Evolutionary conservation across 1,140 invertebrate species (phyloP).

Genomic region (Lanistes nyassanus): DNA sequence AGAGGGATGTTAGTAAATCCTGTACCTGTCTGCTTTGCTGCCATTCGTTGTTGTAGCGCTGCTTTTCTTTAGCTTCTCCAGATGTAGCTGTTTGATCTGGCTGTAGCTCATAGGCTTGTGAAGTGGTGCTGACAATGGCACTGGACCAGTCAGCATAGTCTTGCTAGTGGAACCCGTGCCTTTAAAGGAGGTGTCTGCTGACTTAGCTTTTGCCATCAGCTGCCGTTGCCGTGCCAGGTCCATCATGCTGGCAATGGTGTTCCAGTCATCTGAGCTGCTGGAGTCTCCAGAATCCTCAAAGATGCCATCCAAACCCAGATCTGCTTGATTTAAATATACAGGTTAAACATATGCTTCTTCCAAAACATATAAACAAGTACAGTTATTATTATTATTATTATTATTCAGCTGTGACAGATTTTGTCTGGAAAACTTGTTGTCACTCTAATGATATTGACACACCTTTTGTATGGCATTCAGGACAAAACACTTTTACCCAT

Average conservation of each 20-base stretch:
- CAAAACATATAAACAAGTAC: too few relatives aligned
- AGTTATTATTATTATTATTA: too few relatives aligned
- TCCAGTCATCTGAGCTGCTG: constrained; percentile 53
- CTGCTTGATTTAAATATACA: background rate
- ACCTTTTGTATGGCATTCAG: too few relatives aligned
- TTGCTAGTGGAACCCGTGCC: constrained; percentile 24
- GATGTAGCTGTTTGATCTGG: constrained; percentile 50
- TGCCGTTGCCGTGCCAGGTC: constrained; percentile 37
- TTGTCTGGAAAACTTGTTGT: too few relatives aligned
- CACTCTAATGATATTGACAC: too few relatives aligned
- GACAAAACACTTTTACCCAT: too few relatives aligned
- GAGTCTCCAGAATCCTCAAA: constrained; percentile 33
- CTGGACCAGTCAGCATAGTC: constrained; percentile 39
- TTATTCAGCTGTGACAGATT: too few relatives aligned
- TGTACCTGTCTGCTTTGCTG: too few relatives aligned
- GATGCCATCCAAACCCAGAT: constrained; percentile 19
- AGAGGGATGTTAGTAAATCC: too few relatives aligned
- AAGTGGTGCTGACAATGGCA: constrained; percentile 49
- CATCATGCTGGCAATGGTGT: constrained; percentile 41
- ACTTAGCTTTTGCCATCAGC: constrained; percentile 13
- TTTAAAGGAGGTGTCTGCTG: constrained; percentile 12
- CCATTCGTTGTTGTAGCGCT: constrained; percentile 34
- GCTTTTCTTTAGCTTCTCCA: constrained; percentile 52
- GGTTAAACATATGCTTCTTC: too few relatives aligned
- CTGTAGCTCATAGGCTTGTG: constrained; percentile 56